Percentiles rank a stretch among this genome's conserved stretches.
Evolutionary conservation across 2,888 invertebrate genomes (phyloP).

Genomic region (Melinopterus prodromus): DNA sequence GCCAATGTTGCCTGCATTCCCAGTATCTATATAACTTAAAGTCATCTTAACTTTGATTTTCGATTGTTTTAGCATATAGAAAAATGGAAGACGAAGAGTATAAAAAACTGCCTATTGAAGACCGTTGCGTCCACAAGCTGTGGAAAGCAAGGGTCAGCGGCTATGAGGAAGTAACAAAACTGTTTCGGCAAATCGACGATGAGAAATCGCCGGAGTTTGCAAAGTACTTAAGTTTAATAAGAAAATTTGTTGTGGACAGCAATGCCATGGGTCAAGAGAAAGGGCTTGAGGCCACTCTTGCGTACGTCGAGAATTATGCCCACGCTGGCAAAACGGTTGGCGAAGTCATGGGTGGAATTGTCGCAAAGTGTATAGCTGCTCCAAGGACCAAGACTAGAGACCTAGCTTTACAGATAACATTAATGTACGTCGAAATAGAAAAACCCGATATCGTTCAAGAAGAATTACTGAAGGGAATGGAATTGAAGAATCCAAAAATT

Average conservation of each 20-base stretch:
- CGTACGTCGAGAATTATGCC: slow-evolving; percentile 91
- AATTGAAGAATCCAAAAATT: slow-evolving; percentile 96
- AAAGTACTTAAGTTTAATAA: slow-evolving; percentile 88
- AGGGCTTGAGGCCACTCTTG: slow-evolving; percentile 90
- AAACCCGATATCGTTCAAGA: slow-evolving; percentile 90
- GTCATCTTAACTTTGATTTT: background rate
- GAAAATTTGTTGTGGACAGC: slow-evolving; percentile 93
- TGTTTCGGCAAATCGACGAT: slow-evolving; percentile 87
- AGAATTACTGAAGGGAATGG: slow-evolving; percentile 91
- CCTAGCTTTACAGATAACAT: slow-evolving; percentile 83
- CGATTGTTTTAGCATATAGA: slow-evolving; percentile 22
- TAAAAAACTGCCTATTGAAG: slow-evolving; percentile 87
- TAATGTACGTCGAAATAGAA: slow-evolving; percentile 97
- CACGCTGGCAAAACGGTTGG: slow-evolving; percentile 87
- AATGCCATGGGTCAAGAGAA: slow-evolving; percentile 97
- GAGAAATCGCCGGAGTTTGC: slow-evolving; percentile 95
- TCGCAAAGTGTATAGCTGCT: slow-evolving; percentile 92
- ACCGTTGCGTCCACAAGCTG: slow-evolving; percentile 90
- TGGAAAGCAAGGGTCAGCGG: slow-evolving; percentile 97
- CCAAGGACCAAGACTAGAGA: slow-evolving; percentile 92
- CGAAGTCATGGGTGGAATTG: slow-evolving; percentile 81
- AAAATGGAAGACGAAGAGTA: slow-evolving; percentile 87
- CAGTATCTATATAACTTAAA: background rate
- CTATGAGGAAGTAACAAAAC: slow-evolving; percentile 91
- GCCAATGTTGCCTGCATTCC: too few species aligned